phyloP scores from a whole-genome alignment of 2,888 invertebrate genomes.

The Habroteleia sp. region DNA sequence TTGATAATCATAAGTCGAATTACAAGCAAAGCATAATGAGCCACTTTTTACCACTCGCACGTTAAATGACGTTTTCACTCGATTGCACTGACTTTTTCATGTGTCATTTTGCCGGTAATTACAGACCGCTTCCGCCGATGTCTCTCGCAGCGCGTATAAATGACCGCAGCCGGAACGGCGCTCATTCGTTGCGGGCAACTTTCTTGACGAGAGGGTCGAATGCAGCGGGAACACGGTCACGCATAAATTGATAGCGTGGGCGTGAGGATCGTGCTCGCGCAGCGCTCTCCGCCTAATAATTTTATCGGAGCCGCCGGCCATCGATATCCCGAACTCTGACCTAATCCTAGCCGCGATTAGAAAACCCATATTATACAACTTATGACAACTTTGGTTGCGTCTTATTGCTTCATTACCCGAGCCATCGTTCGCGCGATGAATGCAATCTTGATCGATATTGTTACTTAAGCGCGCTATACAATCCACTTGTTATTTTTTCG shows the following conservation, averaged over 20 bases:
- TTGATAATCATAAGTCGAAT: slow-evolving; percentile 31
- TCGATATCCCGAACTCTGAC: slow-evolving; percentile 38
- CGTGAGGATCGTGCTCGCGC: slow-evolving; percentile 56
- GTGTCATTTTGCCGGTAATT: slow-evolving; percentile 58
- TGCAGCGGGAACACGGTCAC: slow-evolving; percentile 58
- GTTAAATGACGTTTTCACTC: slow-evolving; percentile 49
- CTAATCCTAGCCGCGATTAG: slow-evolving; percentile 11
- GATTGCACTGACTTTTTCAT: slow-evolving; percentile 54
- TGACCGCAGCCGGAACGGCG: slow-evolving; percentile 12
- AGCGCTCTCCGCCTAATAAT: slow-evolving; percentile 48
- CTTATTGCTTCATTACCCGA: slow-evolving; percentile 33
- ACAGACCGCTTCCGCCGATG: slow-evolving; percentile 48
- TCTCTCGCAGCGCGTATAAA: slow-evolving; percentile 29
- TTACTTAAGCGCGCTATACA: too few relatives aligned
- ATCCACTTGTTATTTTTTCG: too few relatives aligned
- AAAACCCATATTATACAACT: slow-evolving; percentile 6
- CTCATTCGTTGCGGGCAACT: slow-evolving; percentile 27
- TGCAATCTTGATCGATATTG: slow-evolving; percentile 25
- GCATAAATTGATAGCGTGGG: slow-evolving; percentile 61
- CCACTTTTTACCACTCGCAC: slow-evolving; percentile 7
- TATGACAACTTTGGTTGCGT: slow-evolving; percentile 18
- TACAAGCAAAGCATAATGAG: slow-evolving; percentile 24
- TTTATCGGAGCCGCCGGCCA: slow-evolving; percentile 49
- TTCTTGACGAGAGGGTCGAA: slow-evolving; percentile 57
- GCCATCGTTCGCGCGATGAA: slow-evolving; percentile 12